Base-by-base conservation (phyloP, 1,140 invertebrate species). In the Daktulosphaira vitifoliae region DNA sequence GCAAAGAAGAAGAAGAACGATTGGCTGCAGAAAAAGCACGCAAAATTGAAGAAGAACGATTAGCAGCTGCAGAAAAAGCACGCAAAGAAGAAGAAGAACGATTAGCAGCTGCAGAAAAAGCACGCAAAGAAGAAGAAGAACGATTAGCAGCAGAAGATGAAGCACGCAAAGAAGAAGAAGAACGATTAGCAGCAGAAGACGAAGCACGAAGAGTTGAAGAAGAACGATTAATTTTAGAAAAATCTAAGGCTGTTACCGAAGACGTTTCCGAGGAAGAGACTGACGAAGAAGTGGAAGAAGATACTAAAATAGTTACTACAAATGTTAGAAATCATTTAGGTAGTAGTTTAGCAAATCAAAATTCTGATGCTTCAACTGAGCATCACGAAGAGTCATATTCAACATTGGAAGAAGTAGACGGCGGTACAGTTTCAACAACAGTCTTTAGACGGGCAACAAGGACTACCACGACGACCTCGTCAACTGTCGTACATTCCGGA, bases 41-140 rank as follows among this genome's bases (percentile, higher is more conserved):
- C 18, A 48, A 56, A 46, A 26, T 37, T 4, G 68, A 69, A 42
- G 39, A 64, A 38, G 56, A 39, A 20, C 7, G 66, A 39, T 15
- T 65, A 48, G 59, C 33, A 9, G 68, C 38, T 6, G 53, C 39
- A 56, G 23, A 69, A 37, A 65, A 68, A 64, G 50, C 64, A 3
- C 42, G 22, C 33, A 29, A 44, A 52, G 54, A 33, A 9, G 42
- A 66, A 64, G 65, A 62, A 6, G 59, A 39, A 46, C 20, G 39
- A 20, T 23, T 42, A 54, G 33, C 29, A 42, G 20, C 23, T 23
- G n/a, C n/a, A n/a, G n/a, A n/a, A n/a, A n/a, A n/a, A n/a, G n/a
- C n/a, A n/a, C n/a, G n/a, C n/a, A 39, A 66, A 66, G 65, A 38
- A 46, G 11, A 65, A 56, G 67, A 52, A 46, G 59, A 16, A 13